Evolutionary conservation across 2,113 vertebrate species (phyloP).

Genomic region (Barnardius zonarius): DNA sequence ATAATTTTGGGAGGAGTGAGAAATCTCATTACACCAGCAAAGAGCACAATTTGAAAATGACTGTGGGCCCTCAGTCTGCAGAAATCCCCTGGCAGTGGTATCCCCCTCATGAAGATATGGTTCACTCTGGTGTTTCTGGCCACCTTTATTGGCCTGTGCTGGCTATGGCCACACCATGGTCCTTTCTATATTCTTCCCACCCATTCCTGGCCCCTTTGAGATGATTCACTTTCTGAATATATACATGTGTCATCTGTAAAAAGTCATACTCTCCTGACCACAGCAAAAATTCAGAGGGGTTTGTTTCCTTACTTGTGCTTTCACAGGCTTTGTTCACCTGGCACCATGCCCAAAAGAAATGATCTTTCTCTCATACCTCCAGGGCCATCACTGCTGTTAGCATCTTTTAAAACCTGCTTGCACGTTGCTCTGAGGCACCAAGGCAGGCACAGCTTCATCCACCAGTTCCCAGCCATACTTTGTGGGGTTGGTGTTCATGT

Average conservation of each 20-base stretch:
- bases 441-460: not conserved
- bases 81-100: not conserved
- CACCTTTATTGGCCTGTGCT: not conserved
- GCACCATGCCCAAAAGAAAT: not conserved
- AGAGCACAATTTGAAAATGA: not conserved
- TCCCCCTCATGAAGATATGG: not conserved
- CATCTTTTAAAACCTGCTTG: not conserved
- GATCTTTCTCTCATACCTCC: not conserved
- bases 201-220: not conserved
- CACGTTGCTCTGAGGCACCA: not conserved
- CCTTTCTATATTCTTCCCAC: not conserved
- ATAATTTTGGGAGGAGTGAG: not conserved
- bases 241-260: not conserved
- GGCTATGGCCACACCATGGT: not conserved
- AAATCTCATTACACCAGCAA: not conserved
- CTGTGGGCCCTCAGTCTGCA: not conserved
- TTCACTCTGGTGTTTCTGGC: not conserved
- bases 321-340: not conserved
- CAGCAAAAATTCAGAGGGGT: not conserved
- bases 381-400: not conserved
- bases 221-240: not conserved
- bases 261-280: not conserved
- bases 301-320: constrained; percentile 10
- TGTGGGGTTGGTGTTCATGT: not conserved
- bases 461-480: not conserved